These are phyloP conservation scores for Apotomis capreana DNA, from an alignment of 2,888 invertebrate species.

Conservation along the genomic window DNA sequence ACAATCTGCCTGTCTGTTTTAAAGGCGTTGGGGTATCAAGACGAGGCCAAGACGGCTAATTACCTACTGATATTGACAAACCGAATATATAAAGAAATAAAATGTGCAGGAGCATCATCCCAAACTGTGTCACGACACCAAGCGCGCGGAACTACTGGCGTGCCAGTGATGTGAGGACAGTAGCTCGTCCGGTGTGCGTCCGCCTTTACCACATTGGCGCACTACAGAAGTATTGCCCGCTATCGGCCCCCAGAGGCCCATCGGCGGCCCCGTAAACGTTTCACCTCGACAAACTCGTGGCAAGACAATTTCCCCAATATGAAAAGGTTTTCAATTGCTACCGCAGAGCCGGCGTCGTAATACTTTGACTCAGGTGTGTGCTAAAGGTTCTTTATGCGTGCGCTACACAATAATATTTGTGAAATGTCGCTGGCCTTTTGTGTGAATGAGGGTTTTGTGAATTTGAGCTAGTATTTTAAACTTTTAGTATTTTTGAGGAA, in stretches of 20 bases:
- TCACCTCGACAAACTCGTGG: slow-evolving; percentile 33
- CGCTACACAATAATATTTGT: neutral
- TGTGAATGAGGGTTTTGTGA: neutral
- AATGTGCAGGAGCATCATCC: too few species aligned
- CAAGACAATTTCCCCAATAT: slow-evolving; percentile 39
- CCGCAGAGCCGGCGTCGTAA: slow-evolving; percentile 2
- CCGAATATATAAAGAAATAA: too few species aligned
- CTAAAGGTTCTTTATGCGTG: slow-evolving; percentile 14
- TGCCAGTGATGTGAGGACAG: slow-evolving; percentile 1
- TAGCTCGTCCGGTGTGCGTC: neutral
- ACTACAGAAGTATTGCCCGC: slow-evolving; percentile 18
- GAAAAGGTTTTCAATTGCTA: slow-evolving; percentile 40
- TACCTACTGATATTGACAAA: too few species aligned
- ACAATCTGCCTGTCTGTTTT: too few species aligned
- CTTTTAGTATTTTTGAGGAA: too few species aligned
- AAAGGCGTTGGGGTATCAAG: too few species aligned
- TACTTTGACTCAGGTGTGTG: slow-evolving; percentile 19
- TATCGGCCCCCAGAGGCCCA: slow-evolving; percentile 26
- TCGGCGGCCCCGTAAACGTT: slow-evolving; percentile 25
- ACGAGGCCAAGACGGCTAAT: too few species aligned
- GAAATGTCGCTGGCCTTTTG: neutral
- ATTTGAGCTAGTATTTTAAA: neutral
- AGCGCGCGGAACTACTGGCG: neutral
- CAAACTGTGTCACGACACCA: neutral
- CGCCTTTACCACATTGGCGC: slow-evolving; percentile 2